A percentile compares a stretch with the other conserved stretches of the same genome.
phyloP scores from a whole-genome alignment of 2,113 vertebrate species.

The Plestiodon gilberti region DNA sequence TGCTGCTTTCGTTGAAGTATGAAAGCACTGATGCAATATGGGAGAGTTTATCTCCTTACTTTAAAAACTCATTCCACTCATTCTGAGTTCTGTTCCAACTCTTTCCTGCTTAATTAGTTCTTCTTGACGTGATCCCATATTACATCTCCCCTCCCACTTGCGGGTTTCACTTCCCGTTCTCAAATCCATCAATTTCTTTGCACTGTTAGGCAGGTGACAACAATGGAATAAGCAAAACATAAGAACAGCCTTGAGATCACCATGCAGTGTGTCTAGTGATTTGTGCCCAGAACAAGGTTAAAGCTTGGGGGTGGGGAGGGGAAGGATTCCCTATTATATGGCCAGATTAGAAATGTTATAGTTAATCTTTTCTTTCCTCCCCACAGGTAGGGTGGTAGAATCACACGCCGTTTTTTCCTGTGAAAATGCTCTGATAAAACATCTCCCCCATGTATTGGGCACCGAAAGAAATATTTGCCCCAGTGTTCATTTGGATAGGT shows the following conservation, averaged over 20 bases:
- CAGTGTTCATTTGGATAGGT: neutral
- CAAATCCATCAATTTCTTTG: slow-evolving; percentile 4
- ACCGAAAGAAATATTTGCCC: neutral
- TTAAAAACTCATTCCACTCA: slow-evolving; percentile 12
- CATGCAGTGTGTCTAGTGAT: neutral
- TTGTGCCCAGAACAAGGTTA: neutral
- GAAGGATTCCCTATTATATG: neutral
- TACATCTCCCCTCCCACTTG: slow-evolving; percentile 4
- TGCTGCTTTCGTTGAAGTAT: neutral
- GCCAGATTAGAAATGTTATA: neutral
- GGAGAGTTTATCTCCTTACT: slow-evolving; percentile 6
- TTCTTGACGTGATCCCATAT: slow-evolving; percentile 21
- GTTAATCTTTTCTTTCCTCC: neutral
- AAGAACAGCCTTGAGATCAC: neutral
- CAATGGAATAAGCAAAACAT: neutral
- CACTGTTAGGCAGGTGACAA: slow-evolving; percentile 1
- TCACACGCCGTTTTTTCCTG: neutral
- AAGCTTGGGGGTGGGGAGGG: neutral
- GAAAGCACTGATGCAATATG: neutral
- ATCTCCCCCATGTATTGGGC: neutral
- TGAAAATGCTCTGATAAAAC: neutral
- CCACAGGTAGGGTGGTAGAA: neutral
- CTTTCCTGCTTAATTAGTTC: slow-evolving; percentile 3
- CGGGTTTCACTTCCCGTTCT: slow-evolving; percentile 1
- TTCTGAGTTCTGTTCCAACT: slow-evolving; percentile 20